Base-by-base conservation (phyloP, 1,140 invertebrate genomes). In the Laupala kohalensis region DNA sequence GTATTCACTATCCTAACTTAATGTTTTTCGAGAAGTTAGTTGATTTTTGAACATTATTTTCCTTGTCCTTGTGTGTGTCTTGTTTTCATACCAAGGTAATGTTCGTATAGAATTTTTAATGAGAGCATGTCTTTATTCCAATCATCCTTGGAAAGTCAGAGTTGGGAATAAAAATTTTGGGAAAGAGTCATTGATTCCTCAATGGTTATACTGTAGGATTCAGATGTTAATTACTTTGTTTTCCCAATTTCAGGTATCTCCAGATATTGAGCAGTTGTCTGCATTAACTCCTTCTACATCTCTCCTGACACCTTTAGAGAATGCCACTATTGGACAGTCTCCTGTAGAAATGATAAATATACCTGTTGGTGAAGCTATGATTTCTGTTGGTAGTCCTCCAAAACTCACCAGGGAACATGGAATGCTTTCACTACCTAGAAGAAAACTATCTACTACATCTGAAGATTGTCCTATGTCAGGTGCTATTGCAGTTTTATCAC, bases 371-470 rank as follows among this genome's bases (percentile, higher is more conserved):
- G 64, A 27, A 25, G 9, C 64, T 24, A 13, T 27, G 23, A 13
- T 27, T 25, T 69, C 37, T 0, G 77, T 76, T 4, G 76, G 79
- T 23, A 85, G 82, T 76, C 83, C 83, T 0, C 84, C 84, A 3
- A 86, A 86, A 75, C 73, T 84, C 69, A 80, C 79, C 0, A 79
- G 82, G 28, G 84, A 86, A 69, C 81, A 81, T 29, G 77, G 73
- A 0, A 75, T 78, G 9, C 74, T 76, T 67, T 27, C 79, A 19
- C 76, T 80, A 23, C 77, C 80, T 23, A 26, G 72, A 15, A 27
- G 74, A 25, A 69, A 30, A 29, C 64, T 71, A 24, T 74, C 69
- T 30, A 71, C 66, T 29, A 72, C 37, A 26, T 69, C 73, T 25
- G 73, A 74, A 37, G 73, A 73, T 25, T 68, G 70, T 12, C 69